Conservation (phyloP, 1,140 invertebrate species). For the Eriocheir sinensis region DNA sequence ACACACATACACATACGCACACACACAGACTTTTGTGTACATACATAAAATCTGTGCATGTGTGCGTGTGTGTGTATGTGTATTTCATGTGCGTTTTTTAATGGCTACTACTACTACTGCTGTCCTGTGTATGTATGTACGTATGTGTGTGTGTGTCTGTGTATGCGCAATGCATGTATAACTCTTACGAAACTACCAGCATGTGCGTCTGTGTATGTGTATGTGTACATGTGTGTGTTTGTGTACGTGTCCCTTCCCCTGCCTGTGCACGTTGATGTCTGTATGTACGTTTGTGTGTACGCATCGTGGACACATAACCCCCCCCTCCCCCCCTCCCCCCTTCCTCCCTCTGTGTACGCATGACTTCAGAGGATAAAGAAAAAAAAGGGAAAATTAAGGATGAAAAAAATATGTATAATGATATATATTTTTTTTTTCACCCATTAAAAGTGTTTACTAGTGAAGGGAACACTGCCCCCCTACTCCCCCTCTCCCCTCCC, state of each 20-base stretch:
- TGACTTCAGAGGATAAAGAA: too few relatives aligned
- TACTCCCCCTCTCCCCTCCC: neutral
- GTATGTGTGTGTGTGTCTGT: neutral
- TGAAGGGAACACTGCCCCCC: too few relatives aligned
- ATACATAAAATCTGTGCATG: neutral
- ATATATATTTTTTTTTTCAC: too few relatives aligned
- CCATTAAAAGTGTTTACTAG: too few relatives aligned
- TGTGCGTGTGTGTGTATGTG: neutral
- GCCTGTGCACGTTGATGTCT: too few relatives aligned
- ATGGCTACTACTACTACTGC: neutral
- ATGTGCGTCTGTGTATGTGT: neutral
- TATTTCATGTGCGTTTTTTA: neutral
- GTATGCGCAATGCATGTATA: neutral
- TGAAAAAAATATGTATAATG: too few relatives aligned
- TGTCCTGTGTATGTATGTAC: neutral
- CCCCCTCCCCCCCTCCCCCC: too few relatives aligned
- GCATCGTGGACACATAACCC: neutral
- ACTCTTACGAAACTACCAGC: neutral
- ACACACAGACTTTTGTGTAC: too few relatives aligned
- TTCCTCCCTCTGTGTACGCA: too few relatives aligned
- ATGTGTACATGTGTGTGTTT: neutral
- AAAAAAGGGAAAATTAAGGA: too few relatives aligned
- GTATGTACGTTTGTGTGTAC: neutral
- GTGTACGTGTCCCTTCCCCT: too few relatives aligned
- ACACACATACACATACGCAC: neutral